Percentiles rank a stretch among this genome's conserved stretches.
These are phyloP conservation scores for Achatina immaculata DNA, from an alignment of 1,140 invertebrate genomes.

Conservation along the genomic window DNA sequence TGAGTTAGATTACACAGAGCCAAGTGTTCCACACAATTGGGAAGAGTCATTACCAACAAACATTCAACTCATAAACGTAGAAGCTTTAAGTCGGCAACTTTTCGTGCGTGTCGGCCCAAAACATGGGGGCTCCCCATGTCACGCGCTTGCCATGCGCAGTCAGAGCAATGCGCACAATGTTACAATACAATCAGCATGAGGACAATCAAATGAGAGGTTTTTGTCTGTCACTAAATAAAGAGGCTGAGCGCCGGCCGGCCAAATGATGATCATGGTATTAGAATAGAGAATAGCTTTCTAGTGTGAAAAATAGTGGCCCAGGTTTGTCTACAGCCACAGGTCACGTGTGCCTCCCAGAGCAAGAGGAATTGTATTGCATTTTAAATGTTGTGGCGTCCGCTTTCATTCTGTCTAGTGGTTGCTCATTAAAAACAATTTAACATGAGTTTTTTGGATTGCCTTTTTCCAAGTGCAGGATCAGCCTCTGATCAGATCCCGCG, in stretches of 20 bases:
- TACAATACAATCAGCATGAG: not conserved
- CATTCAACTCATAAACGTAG: not conserved
- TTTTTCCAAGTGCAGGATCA: too few relatives aligned
- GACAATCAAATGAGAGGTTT: not conserved
- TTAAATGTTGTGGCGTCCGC: not conserved
- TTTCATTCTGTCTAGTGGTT: not conserved
- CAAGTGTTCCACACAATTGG: not conserved
- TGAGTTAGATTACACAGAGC: not conserved
- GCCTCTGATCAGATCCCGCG: too few relatives aligned
- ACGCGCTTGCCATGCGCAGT: not conserved
- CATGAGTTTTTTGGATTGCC: not conserved
- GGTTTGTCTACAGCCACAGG: not conserved
- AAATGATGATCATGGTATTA: not conserved
- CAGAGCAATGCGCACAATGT: not conserved
- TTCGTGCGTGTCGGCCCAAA: too few relatives aligned
- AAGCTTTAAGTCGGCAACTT: not conserved
- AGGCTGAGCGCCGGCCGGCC: not conserved
- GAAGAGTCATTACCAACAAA: not conserved
- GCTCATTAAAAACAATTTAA: not conserved
- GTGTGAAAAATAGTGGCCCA: constrained; percentile 1
- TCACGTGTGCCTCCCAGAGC: not conserved
- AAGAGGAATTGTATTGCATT: not conserved
- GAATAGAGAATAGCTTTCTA: not conserved
- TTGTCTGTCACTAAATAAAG: not conserved
- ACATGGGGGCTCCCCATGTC: not conserved